Conservation (phyloP, 2,113 vertebrate genomes). For the Rousettus leschenaultii region DNA sequence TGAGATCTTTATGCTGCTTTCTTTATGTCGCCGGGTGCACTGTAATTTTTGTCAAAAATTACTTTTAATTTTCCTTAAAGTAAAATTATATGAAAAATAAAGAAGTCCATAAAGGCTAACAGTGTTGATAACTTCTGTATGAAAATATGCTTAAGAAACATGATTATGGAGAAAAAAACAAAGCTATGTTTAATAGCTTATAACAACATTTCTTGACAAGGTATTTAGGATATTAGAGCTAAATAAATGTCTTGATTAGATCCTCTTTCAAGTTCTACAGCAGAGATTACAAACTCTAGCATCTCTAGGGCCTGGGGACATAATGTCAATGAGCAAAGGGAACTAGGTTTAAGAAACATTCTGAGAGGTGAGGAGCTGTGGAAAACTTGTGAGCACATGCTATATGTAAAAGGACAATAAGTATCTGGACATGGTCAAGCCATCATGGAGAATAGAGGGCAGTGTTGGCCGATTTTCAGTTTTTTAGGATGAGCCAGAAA, state of each 20-base stretch:
- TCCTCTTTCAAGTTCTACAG: not conserved
- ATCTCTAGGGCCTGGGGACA: not conserved
- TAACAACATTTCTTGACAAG: not conserved
- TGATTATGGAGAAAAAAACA: not conserved
- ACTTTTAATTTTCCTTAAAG: not conserved
- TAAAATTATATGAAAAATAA: not conserved
- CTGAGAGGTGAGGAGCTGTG: not conserved
- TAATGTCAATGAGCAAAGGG: not conserved
- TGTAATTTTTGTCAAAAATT: not conserved
- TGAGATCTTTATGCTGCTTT: not conserved
- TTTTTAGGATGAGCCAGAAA: not conserved
- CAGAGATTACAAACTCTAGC: not conserved
- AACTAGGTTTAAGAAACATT: not conserved
- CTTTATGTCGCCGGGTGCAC: not conserved
- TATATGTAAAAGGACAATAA: not conserved
- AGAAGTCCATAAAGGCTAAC: not conserved
- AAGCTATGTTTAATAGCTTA: not conserved
- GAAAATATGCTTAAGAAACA: not conserved
- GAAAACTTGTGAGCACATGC: not conserved
- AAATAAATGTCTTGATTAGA: not conserved
- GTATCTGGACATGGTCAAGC: not conserved
- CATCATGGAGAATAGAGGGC: not conserved
- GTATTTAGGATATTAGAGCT: not conserved
- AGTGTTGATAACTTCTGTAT: not conserved
- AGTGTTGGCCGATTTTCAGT: not conserved